phyloP scores from a whole-genome alignment of 2,113 vertebrate genomes.

The Catharus fuscescens region DNA sequence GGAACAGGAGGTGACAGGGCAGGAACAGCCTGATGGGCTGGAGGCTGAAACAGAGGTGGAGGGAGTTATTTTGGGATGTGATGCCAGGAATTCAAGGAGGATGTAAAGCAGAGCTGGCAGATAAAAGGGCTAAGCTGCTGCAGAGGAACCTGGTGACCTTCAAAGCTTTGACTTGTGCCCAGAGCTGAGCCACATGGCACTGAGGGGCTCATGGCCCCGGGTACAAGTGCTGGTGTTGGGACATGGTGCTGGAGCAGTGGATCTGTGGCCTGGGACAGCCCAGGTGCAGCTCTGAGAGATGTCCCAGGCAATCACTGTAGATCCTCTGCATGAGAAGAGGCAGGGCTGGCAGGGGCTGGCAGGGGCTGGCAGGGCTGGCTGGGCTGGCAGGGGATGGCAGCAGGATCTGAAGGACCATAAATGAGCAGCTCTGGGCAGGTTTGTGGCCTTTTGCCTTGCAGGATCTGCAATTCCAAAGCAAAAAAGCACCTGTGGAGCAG shows the following conservation, averaged over 20 bases:
- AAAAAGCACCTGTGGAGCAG: not conserved
- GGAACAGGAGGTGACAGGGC: slow-evolving; percentile 30
- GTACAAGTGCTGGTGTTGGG: not conserved
- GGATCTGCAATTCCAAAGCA: not conserved
- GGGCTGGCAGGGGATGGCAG: too few relatives aligned
- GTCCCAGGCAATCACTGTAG: not conserved
- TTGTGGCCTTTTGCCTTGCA: not conserved
- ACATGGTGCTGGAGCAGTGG: fast-evolving
- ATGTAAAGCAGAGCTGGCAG: slow-evolving; percentile 32
- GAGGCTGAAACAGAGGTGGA: slow-evolving; percentile 5
- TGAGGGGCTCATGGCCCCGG: fast-evolving
- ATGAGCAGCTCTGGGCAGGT: not conserved
- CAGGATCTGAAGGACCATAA: not conserved
- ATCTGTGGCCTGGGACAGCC: not conserved
- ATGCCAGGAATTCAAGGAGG: slow-evolving; percentile 6
- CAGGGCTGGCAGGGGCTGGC: not conserved
- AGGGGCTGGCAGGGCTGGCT: too few relatives aligned
- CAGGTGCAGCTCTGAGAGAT: not conserved
- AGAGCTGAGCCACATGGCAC: not conserved
- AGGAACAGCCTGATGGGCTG: slow-evolving; percentile 22
- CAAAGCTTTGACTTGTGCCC: not conserved
- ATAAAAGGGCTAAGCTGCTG: slow-evolving; percentile 41
- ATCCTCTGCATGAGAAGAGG: not conserved
- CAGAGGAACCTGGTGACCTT: slow-evolving; percentile 1
- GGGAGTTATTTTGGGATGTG: slow-evolving; percentile 34